These are phyloP conservation scores for Crocodylus rhombifer DNA, from an alignment of 2,797 vertebrate genomes.

Conservation along the genomic window DNA sequence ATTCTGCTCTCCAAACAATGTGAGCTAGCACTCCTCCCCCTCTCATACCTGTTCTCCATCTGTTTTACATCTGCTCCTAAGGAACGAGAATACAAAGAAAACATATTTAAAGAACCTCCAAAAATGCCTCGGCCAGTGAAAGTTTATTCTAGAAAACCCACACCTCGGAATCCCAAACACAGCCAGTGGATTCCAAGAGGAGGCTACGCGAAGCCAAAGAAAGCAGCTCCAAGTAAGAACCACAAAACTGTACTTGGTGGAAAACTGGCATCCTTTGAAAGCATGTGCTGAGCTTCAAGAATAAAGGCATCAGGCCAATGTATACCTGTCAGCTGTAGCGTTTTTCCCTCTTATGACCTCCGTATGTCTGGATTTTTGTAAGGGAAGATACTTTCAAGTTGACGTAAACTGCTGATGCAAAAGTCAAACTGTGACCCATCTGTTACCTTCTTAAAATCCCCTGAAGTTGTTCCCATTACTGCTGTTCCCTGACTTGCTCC, in stretches of 20 bases:
- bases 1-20: constrained; percentile 24
- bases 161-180: constrained; percentile 64
- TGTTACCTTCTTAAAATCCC: constrained; percentile 41
- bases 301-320: constrained; percentile 47
- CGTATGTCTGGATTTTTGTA: constrained; percentile 64
- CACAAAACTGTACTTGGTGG: constrained; percentile 69
- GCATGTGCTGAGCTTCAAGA: constrained; percentile 63
- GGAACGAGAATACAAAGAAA: constrained; percentile 89
- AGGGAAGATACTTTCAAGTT: constrained; percentile 53
- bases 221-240: constrained; percentile 85
- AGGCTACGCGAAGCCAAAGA: constrained; percentile 78
- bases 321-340: constrained; percentile 68
- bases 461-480: constrained; percentile 48
- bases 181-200: constrained; percentile 72
- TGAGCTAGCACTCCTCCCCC: constrained; percentile 7
- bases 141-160: constrained; percentile 79
- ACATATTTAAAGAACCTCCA: constrained; percentile 82
- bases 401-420: constrained; percentile 3
- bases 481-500: constrained; percentile 5
- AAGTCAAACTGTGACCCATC: neutral
- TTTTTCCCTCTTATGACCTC: constrained; percentile 56
- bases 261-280: constrained; percentile 79
- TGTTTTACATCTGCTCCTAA: constrained; percentile 75
- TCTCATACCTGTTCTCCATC: constrained; percentile 70
- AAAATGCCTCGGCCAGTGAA: constrained; percentile 77